Evolutionary conservation across 2,888 invertebrate genomes (phyloP).

Genomic region (Microctonus brassicae): DNA sequence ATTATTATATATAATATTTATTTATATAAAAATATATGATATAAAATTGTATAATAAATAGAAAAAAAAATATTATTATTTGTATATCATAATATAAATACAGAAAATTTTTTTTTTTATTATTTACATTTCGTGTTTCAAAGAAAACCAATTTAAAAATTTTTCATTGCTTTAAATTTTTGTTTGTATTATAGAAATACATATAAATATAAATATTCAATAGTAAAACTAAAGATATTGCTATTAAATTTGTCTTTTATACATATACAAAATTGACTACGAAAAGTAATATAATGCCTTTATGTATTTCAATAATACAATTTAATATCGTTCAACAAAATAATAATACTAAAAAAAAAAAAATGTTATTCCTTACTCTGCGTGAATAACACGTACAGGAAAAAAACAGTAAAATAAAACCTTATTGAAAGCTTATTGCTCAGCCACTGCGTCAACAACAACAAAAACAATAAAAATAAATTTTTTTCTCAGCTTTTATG

Average conservation of each 20-base stretch:
- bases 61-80: not conserved
- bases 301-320: too few relatives aligned
- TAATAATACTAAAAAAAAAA: too few relatives aligned
- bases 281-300: too few relatives aligned
- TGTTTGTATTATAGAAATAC: not conserved
- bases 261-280: too few relatives aligned
- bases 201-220: not conserved
- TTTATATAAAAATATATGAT: not conserved
- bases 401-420: too few relatives aligned
- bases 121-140: not conserved
- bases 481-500: slow-evolving; percentile 14
- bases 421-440: too few relatives aligned
- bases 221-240: too few relatives aligned
- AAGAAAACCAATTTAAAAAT: not conserved
- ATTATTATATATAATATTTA: not conserved
- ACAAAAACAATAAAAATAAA: not conserved
- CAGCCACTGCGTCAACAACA: too few relatives aligned
- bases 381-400: too few relatives aligned
- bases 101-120: not conserved
- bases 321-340: too few relatives aligned
- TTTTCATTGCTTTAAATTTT: not conserved
- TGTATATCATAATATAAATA: not conserved
- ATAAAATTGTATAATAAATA: not conserved
- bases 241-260: too few relatives aligned
- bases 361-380: too few relatives aligned